Evolutionary conservation across 1,140 invertebrate genomes (phyloP), one percentile per base, ranked within the genome.

Genomic region (Heliconius himera): DNA sequence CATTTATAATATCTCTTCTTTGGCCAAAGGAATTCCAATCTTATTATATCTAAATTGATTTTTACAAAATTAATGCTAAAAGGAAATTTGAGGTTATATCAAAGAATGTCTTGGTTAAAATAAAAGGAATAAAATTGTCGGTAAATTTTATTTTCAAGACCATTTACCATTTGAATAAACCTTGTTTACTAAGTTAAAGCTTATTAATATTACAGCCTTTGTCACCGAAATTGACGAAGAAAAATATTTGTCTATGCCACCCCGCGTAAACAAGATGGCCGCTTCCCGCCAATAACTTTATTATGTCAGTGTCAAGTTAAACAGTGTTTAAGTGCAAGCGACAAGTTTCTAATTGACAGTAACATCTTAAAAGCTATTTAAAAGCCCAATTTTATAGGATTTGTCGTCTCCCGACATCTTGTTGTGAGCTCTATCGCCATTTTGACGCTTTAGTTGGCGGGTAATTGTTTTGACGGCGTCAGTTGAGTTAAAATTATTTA

Each of bases 331-430:
- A 82, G 81, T 80, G 76, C 77, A 70, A 76, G 70, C 73, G 82
- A 85, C 81, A 81, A 82, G 81, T 71, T 76, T 79, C 72, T 84
- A 83, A 85, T 85, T 83, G 84, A 82, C 73, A 79, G 73, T 82
- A 85, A 82, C 81, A 84, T 85, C 84, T 85, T 85, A 84, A 84
- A 84, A 85, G 84, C 81, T 81, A 84, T 83, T 85, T 84, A 84
- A 82, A 85, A 85, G 84, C 77, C 82, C 82, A 85, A 82, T 81
- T 71, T 85, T 84, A 85, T 80, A 81, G 77, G 84, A 85, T 85
- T 85, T 85, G 82, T 81, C 82, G 71, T 78, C 18, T 29, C 60
- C 77, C 73, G 75, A 75, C 76, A 22, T 75, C 70, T 81, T 75
- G 66, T 78, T 70, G 78, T 66, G 74, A 80, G 77, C 74, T 83